A percentile compares a stretch with the other conserved stretches of the same genome.
Evolutionary conservation across 2,797 vertebrate species (phyloP).

Genomic region (Diplodus puntazzo): DNA sequence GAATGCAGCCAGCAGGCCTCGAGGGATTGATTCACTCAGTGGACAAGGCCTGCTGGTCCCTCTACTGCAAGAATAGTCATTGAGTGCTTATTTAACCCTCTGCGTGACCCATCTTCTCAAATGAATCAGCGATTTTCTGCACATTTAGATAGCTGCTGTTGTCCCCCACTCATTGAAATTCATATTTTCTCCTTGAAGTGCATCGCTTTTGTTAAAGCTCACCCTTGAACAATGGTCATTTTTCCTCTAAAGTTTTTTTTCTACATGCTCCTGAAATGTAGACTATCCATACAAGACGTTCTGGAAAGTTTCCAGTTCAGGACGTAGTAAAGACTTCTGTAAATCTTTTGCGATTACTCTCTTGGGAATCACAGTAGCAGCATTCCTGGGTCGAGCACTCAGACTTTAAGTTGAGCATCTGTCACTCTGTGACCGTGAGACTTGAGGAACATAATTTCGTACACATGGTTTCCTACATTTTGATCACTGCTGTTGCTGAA

Average conservation of each 20-base stretch:
- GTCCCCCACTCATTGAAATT: background rate
- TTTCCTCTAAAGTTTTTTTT: background rate
- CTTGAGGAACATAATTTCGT: background rate
- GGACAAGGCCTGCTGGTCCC: slow-evolving; percentile 55
- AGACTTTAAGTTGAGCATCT: slow-evolving; percentile 9
- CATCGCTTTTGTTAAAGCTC: background rate
- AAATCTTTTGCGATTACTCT: slow-evolving; percentile 29
- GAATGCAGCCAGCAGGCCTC: slow-evolving; percentile 77
- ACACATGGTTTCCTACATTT: background rate
- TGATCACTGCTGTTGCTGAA: background rate
- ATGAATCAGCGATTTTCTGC: slow-evolving; percentile 39
- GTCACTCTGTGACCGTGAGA: background rate
- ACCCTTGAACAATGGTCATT: background rate
- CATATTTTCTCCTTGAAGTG: background rate
- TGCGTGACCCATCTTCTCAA: slow-evolving; percentile 24
- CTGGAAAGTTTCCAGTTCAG: slow-evolving; percentile 10
- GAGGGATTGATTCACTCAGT: slow-evolving; percentile 65
- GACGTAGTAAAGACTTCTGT: slow-evolving; percentile 19
- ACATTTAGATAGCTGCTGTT: background rate
- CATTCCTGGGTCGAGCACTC: slow-evolving; percentile 31
- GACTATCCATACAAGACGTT: slow-evolving; percentile 5
- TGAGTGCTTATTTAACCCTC: slow-evolving; percentile 48
- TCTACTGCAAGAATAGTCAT: slow-evolving; percentile 45
- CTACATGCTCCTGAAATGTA: background rate
- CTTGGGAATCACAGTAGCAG: slow-evolving; percentile 38